A percentile compares a stretch with the other conserved stretches of the same genome.
These are phyloP conservation scores for Gavia stellata DNA, from an alignment of 2,113 vertebrate species.

Conservation along the genomic window DNA sequence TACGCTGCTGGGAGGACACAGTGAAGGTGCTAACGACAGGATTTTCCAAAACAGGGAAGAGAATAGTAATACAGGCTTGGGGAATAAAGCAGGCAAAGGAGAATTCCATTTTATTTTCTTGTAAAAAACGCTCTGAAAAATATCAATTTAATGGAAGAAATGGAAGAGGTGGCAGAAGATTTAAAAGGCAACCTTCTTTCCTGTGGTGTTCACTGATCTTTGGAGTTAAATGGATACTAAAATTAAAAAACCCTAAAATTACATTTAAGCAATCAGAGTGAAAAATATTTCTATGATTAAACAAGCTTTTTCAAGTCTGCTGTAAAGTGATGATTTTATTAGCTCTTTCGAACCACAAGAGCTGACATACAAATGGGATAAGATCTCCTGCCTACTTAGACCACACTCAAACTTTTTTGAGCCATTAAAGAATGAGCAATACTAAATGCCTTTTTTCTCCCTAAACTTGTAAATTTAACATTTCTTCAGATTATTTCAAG, in stretches of 20 bases:
- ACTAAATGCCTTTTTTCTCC: not conserved
- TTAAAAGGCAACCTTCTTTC: not conserved
- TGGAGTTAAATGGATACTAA: not conserved
- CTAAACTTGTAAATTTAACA: not conserved
- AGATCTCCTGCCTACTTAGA: not conserved
- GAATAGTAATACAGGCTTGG: not conserved
- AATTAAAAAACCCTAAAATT: not conserved
- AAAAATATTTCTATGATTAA: not conserved
- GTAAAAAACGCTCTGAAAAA: not conserved
- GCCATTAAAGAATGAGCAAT: not conserved
- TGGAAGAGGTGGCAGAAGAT: not conserved
- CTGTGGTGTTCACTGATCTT: not conserved
- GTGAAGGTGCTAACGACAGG: not conserved
- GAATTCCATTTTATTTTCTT: not conserved
- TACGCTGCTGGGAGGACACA: not conserved
- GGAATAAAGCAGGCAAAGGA: not conserved
- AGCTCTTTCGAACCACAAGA: not conserved
- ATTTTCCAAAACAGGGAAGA: not conserved
- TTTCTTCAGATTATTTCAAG: not conserved
- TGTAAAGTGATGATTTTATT: not conserved
- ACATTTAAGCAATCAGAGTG: not conserved
- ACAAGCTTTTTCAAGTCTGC: not conserved
- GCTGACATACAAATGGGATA: not conserved
- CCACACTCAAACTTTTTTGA: not conserved
- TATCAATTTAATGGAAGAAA: not conserved